Evolutionary conservation across 2,888 invertebrate species (phyloP).

Genomic region (Sycophila texana): DNA sequence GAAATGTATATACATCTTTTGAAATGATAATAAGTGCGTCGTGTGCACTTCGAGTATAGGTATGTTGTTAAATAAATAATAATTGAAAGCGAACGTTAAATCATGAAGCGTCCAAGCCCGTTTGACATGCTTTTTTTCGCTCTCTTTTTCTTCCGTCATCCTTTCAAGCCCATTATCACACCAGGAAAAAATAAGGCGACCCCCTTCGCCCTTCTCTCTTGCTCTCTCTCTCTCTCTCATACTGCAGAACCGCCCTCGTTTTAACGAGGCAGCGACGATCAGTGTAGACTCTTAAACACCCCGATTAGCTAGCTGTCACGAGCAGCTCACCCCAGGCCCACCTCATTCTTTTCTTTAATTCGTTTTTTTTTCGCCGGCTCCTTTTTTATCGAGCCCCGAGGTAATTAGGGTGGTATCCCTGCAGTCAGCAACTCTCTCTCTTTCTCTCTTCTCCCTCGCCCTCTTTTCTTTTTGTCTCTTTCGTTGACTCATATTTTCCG

Average conservation of each 20-base stretch:
- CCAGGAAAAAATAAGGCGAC: conserved; percentile 71
- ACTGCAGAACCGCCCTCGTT: conserved; percentile 68
- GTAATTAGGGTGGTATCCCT: conserved; percentile 75
- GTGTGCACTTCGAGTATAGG: too few species aligned
- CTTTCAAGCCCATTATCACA: conserved; percentile 72
- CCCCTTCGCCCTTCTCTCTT: conserved; percentile 53
- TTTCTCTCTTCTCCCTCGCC: conserved; percentile 28
- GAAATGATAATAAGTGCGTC: too few species aligned
- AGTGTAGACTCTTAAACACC: conserved; percentile 76
- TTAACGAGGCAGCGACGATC: conserved; percentile 75
- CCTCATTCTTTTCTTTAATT: conserved; percentile 75
- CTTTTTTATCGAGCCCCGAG: conserved; percentile 71
- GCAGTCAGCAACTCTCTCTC: conserved; percentile 67
- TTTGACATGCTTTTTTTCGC: conserved; percentile 61
- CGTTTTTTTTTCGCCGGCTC: conserved; percentile 64
- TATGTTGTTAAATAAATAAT: conserved; percentile 49
- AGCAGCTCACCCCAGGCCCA: conserved; percentile 73
- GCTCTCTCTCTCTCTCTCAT: conserved; percentile 39
- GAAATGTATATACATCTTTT: too few species aligned
- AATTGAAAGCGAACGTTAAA: conserved; percentile 69
- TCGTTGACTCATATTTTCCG: background rate
- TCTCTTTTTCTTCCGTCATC: conserved; percentile 57
- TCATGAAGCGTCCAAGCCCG: conserved; percentile 64
- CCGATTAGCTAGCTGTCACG: conserved; percentile 76
- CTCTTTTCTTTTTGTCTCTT: background rate